Conservation (phyloP, 2,888 invertebrate genomes). For the Nomada flava region DNA sequence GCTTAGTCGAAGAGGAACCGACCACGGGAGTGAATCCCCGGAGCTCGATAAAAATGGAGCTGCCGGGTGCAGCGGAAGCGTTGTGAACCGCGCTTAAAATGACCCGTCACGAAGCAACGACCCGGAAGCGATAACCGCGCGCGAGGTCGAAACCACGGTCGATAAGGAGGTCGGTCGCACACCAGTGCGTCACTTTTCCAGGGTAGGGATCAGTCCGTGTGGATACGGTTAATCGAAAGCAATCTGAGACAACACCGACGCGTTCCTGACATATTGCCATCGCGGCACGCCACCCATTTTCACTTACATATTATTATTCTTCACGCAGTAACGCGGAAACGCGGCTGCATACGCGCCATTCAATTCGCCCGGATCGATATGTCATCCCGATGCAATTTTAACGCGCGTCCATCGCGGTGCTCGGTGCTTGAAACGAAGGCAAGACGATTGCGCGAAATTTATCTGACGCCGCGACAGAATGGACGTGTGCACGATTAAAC, state of each 20-base stretch:
- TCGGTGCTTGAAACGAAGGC: neutral
- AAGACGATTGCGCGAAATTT: neutral
- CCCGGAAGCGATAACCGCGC: conserved; percentile 76
- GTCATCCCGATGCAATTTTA: neutral
- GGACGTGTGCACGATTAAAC: no score
- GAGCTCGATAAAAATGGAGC: conserved; percentile 6
- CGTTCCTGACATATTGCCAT: conserved; percentile 62
- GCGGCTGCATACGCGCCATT: no score
- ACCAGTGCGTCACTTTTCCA: conserved; percentile 55
- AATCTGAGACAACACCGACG: conserved; percentile 66
- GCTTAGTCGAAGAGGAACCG: no score
- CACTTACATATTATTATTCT: conserved; percentile 53
- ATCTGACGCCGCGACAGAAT: no score
- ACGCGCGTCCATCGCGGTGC: no score
- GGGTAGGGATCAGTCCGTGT: conserved; percentile 56
- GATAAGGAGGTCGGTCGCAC: conserved; percentile 77
- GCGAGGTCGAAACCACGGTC: conserved; percentile 77
- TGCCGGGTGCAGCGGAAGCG: conserved; percentile 27
- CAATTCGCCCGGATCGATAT: neutral
- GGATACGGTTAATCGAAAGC: conserved; percentile 58
- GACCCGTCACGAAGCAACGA: conserved; percentile 74
- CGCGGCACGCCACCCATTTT: conserved; percentile 41
- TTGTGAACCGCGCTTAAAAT: conserved; percentile 73
- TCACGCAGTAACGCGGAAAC: conserved; percentile 31
- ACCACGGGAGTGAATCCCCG: neutral